Base-by-base conservation (phyloP, 2,113 vertebrate species). In the Rhinolophus ferrumequinum region DNA sequence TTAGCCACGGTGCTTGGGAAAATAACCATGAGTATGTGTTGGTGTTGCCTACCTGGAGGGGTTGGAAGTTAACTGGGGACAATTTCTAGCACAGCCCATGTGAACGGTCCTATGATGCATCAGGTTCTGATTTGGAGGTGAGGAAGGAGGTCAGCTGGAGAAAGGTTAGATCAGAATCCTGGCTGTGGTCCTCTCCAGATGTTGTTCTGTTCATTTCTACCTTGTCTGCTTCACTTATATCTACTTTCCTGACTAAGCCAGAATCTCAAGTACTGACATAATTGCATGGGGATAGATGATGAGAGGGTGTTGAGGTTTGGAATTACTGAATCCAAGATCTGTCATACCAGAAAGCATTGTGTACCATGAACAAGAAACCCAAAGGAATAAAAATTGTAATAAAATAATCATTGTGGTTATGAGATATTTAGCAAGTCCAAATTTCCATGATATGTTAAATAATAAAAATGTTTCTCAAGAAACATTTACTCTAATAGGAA, bases 151-250 rank as follows among this genome's bases (percentile, higher is more conserved):
- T 7, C 50, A 88, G 64, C 44, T 70, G 19, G 85, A 75, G n/a
- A 66, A 69, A 66, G 90, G 91, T 50, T 85, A 22, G 79, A n/a
- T 47, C 7, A 4, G 35, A 44, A 41, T 83, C 73, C 82, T 94
- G 88, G 94, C 91, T 60, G 21, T 30, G 62, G 22, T 84, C 19
- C 88, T 89, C n/a, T 70, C 73, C 88, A 89, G 86, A 94, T 93
- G 93, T 94, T 21, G 0, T 73, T 91, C 62, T 13, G 6, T 54
- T 83, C 73, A 70, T 84, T 72, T 81, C 82, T 73, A 89, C 93
- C 79, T 86, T 87, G 88, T 96, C 95, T 73, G 73, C 50, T 94
- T 88, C 96, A 91, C 93, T 97, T 91, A 93, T 7, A 70, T 94
- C 62, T 26, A 84, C 44, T 70, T 84, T 72, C 44, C 69, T 64